phyloP scores from a whole-genome alignment of 2,113 vertebrate genomes.

The Hepsetus odoe region DNA sequence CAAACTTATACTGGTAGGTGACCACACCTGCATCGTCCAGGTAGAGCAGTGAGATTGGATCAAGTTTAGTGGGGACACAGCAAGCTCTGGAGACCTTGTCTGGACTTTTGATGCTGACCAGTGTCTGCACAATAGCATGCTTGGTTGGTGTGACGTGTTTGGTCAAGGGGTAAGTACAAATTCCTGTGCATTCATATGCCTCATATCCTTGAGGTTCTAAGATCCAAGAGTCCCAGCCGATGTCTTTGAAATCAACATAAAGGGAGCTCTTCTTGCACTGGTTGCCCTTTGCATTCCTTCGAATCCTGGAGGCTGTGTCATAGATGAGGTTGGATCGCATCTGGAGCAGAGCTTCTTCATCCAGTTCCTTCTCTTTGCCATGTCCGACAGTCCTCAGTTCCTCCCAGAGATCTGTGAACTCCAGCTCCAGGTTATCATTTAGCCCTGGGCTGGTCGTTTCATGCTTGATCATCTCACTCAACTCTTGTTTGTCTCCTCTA shows the following conservation, averaged over 20 bases:
- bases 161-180: constrained; percentile 89
- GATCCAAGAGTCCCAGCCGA: constrained; percentile 98
- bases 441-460: constrained; percentile 77
- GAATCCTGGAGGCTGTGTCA: constrained; percentile 87
- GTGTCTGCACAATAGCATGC: constrained; percentile 92
- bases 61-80: constrained; percentile 95
- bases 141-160: constrained; percentile 94
- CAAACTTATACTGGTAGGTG: constrained; percentile 97
- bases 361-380: constrained; percentile 71
- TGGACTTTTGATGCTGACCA: constrained; percentile 90
- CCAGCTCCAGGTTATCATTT: constrained; percentile 73
- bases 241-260: constrained; percentile 97
- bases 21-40: constrained; percentile 92
- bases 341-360: constrained; percentile 89
- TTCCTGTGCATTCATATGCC: constrained; percentile 89
- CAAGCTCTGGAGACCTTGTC: constrained; percentile 90
- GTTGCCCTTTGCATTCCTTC: constrained; percentile 94
- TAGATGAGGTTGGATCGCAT: constrained; percentile 97
- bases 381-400: constrained; percentile 55
- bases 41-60: constrained; percentile 96
- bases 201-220: constrained; percentile 90
- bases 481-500: constrained; percentile 84
- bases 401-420: constrained; percentile 63
- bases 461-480: constrained; percentile 92
- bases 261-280: constrained; percentile 91